Evolutionary conservation across 2,797 vertebrate genomes (phyloP).

Genomic region (Benthosema pterotum): DNA sequence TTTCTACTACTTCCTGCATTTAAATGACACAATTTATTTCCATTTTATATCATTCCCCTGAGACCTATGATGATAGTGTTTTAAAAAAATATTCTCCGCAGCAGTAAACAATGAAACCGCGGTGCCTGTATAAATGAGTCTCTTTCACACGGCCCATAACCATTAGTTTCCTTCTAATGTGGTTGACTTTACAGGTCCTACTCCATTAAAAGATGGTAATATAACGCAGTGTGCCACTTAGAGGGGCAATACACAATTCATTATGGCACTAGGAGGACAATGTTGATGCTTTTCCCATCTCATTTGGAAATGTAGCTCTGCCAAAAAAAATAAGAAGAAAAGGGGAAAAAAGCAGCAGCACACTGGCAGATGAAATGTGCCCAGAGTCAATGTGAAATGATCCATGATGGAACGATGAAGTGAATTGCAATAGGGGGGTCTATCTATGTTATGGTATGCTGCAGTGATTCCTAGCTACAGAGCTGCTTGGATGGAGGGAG

Average conservation of each 20-base stretch:
- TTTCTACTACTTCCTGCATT: constrained; percentile 44
- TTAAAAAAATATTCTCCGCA: constrained; percentile 28
- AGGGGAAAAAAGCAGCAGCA: not conserved
- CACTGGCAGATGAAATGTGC: constrained; percentile 9
- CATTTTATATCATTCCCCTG: constrained; percentile 34
- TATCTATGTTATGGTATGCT: constrained; percentile 5
- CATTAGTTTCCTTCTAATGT: constrained; percentile 32
- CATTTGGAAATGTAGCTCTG: constrained; percentile 23
- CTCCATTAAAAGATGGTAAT: constrained; percentile 28
- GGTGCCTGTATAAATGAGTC: constrained; percentile 27
- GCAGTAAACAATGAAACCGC: constrained; percentile 1
- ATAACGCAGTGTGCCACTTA: constrained; percentile 33
- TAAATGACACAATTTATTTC: constrained; percentile 54
- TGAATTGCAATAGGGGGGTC: constrained; percentile 1
- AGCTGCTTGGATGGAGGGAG: constrained; percentile 32
- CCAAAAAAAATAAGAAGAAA: constrained; percentile 18
- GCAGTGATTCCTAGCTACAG: constrained; percentile 46
- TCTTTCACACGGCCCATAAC: constrained; percentile 21
- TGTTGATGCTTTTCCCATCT: constrained; percentile 28
- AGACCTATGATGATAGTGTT: constrained; percentile 37
- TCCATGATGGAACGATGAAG: constrained; percentile 12
- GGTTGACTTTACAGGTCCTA: constrained; percentile 33
- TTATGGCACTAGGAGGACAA: constrained; percentile 32
- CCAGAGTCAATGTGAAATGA: constrained; percentile 22
- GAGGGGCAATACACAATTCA: constrained; percentile 37